Conservation (phyloP, 2,888 invertebrate species). For the Agonopterix arenella region DNA sequence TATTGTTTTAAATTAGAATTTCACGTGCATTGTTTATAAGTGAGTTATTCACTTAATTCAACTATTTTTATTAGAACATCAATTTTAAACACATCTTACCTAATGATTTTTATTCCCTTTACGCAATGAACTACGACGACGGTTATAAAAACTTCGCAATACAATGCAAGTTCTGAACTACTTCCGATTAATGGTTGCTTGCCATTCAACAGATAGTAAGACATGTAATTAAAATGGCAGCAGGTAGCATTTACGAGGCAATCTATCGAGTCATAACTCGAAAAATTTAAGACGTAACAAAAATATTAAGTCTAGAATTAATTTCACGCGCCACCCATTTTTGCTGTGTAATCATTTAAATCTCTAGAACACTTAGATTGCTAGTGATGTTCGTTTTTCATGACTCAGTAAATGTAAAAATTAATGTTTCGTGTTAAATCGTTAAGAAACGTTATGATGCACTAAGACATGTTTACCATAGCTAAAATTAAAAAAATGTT, state of each 20-base stretch:
- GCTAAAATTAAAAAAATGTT: too few species aligned
- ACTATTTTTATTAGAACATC: too few species aligned
- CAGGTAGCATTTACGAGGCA: constrained; percentile 1
- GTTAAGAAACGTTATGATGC: too few species aligned
- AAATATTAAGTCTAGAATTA: constrained; percentile 27
- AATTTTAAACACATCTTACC: too few species aligned
- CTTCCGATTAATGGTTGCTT: constrained; percentile 2
- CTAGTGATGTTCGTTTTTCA: constrained; percentile 22
- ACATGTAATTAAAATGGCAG: constrained; percentile 7
- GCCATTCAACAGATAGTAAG: constrained; percentile 6
- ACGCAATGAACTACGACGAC: too few species aligned
- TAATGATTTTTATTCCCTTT: too few species aligned
- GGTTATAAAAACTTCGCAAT: neutral
- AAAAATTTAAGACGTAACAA: constrained; percentile 25
- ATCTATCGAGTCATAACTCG: constrained; percentile 21
- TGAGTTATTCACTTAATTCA: too few species aligned
- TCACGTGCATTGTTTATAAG: too few species aligned
- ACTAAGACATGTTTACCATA: too few species aligned
- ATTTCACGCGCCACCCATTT: constrained; percentile 50
- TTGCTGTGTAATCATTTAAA: constrained; percentile 45
- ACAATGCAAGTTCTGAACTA: neutral
- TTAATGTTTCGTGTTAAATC: constrained; percentile 18
- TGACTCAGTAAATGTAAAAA: constrained; percentile 29
- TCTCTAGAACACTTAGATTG: constrained; percentile 34
- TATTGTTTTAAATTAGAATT: neutral